These are phyloP conservation scores for Arnoldichthys spilopterus DNA, from an alignment of 2,797 vertebrate genomes.

Conservation along the genomic window DNA sequence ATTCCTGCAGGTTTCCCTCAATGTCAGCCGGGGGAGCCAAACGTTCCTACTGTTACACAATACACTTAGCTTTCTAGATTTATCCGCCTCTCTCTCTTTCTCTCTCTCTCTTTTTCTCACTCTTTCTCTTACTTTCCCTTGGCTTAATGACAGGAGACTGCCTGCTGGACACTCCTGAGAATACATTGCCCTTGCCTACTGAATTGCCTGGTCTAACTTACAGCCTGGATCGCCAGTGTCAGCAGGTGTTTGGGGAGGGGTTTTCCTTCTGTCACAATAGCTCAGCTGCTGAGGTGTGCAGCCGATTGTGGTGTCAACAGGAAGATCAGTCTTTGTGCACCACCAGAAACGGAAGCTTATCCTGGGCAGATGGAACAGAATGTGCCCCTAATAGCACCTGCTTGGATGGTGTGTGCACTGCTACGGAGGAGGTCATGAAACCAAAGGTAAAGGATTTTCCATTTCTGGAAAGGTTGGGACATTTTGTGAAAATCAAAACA, in stretches of 20 bases:
- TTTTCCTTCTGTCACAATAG: slow-evolving; percentile 90
- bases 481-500: too few species aligned
- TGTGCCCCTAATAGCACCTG: slow-evolving; percentile 79
- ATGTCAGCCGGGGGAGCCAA: slow-evolving; percentile 51
- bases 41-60: slow-evolving; percentile 56
- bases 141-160: slow-evolving; percentile 85
- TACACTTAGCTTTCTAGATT: slow-evolving; percentile 40
- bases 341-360: slow-evolving; percentile 90
- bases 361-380: slow-evolving; percentile 90
- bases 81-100: slow-evolving; percentile 37
- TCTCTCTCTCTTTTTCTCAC: background rate
- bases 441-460: slow-evolving; percentile 40
- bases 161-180: slow-evolving; percentile 86
- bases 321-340: slow-evolving; percentile 83
- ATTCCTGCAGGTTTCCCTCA: slow-evolving; percentile 59
- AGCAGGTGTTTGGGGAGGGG: slow-evolving; percentile 91
- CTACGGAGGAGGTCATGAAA: slow-evolving; percentile 47
- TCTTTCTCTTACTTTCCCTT: background rate
- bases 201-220: slow-evolving; percentile 86
- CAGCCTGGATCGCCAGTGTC: slow-evolving; percentile 90
- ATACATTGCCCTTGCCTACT: slow-evolving; percentile 76
- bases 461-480: too few species aligned
- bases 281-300: slow-evolving; percentile 82
- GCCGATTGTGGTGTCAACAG: slow-evolving; percentile 91
- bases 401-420: slow-evolving; percentile 79